phyloP scores from a whole-genome alignment of 2,888 invertebrate genomes.

The Odontothrips loti region DNA sequence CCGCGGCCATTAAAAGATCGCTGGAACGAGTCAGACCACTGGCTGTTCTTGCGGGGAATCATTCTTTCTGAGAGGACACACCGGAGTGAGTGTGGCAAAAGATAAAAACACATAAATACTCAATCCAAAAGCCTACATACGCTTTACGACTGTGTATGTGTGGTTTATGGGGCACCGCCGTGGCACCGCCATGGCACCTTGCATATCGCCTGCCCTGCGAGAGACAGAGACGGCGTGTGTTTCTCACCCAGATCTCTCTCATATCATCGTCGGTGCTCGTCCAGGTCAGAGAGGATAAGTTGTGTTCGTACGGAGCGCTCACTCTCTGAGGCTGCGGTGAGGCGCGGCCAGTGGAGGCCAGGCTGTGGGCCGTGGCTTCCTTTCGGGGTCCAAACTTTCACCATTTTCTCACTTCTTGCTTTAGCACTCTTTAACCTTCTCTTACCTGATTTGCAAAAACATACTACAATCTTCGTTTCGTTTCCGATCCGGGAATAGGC shows the following conservation, averaged over 20 bases:
- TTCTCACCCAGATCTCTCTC: neutral
- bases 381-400: too few species aligned
- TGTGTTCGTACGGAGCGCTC: too few species aligned
- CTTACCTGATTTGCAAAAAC: too few species aligned
- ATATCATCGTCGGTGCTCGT: too few species aligned
- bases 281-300: too few species aligned
- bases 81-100: neutral
- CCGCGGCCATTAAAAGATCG: neutral
- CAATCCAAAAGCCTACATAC: constrained; percentile 23
- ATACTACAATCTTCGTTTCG: too few species aligned
- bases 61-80: neutral
- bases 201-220: neutral
- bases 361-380: too few species aligned
- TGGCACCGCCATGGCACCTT: neutral
- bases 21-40: neutral
- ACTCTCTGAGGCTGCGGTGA: too few species aligned
- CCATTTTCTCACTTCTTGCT: too few species aligned
- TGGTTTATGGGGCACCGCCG: neutral
- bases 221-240: neutral
- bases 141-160: neutral
- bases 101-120: constrained; percentile 25
- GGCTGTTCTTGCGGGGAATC: constrained; percentile 6
- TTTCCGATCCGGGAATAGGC: too few species aligned
- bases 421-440: too few species aligned
- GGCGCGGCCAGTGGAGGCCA: too few species aligned